phyloP scores from a whole-genome alignment of 2,797 vertebrate species.

The Neosalanx taihuensis region DNA sequence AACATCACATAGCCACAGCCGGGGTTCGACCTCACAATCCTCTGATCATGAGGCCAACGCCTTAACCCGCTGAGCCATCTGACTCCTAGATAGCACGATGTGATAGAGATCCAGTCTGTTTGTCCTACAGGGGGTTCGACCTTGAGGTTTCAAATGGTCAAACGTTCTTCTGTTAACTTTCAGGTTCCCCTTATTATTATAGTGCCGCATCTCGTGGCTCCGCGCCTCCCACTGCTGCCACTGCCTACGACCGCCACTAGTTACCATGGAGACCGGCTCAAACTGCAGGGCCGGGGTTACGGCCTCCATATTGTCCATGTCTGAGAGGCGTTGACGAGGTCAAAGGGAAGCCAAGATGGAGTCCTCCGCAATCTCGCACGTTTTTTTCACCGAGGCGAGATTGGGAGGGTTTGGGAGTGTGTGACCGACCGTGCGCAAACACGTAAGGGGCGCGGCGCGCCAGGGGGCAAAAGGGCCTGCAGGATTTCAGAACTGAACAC shows the following conservation, averaged over 20 bases:
- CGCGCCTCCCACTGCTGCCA: slow-evolving; percentile 99
- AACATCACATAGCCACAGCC: no score
- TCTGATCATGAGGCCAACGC: no score
- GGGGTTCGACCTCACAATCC: no score
- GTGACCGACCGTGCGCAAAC: slow-evolving; percentile 49
- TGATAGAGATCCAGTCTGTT: not conserved
- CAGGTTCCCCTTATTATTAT: slow-evolving; percentile 99
- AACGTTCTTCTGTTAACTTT: slow-evolving; percentile 99
- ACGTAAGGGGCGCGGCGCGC: slow-evolving; percentile 43
- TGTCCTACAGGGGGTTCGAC: slow-evolving; percentile 66
- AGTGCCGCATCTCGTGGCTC: slow-evolving; percentile 99
- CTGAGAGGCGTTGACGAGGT: slow-evolving; percentile 80
- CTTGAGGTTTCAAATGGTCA: slow-evolving; percentile 92
- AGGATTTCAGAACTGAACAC: slow-evolving; percentile 55
- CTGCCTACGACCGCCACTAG: slow-evolving; percentile 99
- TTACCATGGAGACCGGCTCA: slow-evolving; percentile 98
- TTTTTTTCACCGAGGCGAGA: slow-evolving; percentile 57
- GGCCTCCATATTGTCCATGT: slow-evolving; percentile 96
- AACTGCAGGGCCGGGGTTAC: slow-evolving; percentile 93
- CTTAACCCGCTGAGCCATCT: no score
- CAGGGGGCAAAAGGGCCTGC: slow-evolving; percentile 44
- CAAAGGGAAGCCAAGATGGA: slow-evolving; percentile 74
- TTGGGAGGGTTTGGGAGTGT: slow-evolving; percentile 51
- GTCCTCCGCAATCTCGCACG: slow-evolving; percentile 54
- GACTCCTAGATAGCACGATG: not conserved